Conservation (phyloP, 2,797 vertebrate species). For the Mycteria americana region DNA sequence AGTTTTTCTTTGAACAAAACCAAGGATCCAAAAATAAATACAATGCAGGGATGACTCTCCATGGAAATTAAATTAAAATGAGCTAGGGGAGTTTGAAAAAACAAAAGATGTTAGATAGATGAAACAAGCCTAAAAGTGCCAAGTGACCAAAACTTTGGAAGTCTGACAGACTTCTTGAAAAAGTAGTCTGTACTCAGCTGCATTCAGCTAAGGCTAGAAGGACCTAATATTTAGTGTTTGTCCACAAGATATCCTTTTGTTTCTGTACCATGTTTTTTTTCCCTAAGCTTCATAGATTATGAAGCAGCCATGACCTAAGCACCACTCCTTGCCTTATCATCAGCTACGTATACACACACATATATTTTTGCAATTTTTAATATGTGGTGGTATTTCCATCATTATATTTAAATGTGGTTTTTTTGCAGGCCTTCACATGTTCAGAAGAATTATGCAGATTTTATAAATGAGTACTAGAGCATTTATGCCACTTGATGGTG, state of each 20-base stretch:
- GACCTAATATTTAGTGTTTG: background rate
- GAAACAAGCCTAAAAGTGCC: background rate
- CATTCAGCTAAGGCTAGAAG: background rate
- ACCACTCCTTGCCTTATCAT: background rate
- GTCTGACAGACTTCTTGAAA: background rate
- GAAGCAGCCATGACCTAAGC: background rate
- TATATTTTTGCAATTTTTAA: background rate
- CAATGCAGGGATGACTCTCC: background rate
- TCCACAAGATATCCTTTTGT: background rate
- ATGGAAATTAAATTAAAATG: constrained; percentile 43
- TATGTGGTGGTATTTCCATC: background rate
- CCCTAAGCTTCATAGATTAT: background rate
- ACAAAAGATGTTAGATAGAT: background rate
- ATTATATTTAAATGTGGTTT: background rate
- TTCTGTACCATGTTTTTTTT: background rate
- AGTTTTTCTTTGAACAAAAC: constrained; percentile 14
- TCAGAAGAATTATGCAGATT: constrained; percentile 48
- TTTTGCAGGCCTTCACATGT: constrained; percentile 47
- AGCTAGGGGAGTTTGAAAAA: constrained; percentile 4
- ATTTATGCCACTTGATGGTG: constrained; percentile 44
- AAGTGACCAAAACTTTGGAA: background rate
- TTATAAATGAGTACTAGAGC: constrained; percentile 40
- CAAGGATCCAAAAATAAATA: background rate
- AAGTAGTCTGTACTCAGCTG: background rate
- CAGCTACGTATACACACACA: background rate